These are phyloP conservation scores for Stenodera caucasica DNA, from an alignment of 2,888 invertebrate species.

Conservation along the genomic window DNA sequence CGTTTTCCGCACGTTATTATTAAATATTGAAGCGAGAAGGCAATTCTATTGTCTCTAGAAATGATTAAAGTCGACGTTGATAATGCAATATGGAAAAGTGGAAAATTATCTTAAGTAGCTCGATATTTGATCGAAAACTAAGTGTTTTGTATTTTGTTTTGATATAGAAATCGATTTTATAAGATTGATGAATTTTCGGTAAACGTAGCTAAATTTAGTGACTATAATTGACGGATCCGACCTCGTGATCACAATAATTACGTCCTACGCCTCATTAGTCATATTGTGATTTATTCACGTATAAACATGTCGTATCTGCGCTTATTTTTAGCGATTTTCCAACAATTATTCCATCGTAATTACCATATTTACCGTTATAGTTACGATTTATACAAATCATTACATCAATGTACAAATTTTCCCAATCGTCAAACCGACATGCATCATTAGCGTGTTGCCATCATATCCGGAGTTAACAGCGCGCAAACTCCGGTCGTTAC, in stretches of 20 bases:
- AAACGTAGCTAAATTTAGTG: no score
- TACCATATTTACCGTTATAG: background rate
- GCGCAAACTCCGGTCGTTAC: constrained; percentile 47
- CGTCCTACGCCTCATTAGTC: background rate
- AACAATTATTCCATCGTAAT: background rate
- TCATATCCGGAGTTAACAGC: constrained; percentile 45
- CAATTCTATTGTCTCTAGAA: background rate
- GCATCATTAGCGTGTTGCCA: constrained; percentile 45
- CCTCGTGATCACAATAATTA: background rate
- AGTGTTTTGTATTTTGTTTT: no score
- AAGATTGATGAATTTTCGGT: no score
- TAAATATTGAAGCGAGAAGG: constrained; percentile 1
- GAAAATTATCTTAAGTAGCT: no score
- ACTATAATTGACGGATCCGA: background rate
- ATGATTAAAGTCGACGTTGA: background rate
- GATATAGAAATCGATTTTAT: no score
- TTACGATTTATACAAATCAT: background rate
- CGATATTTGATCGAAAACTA: no score
- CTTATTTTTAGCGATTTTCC: background rate
- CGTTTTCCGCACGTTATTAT: background rate
- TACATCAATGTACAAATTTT: constrained; percentile 27
- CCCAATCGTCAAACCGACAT: constrained; percentile 37
- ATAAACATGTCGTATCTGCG: background rate
- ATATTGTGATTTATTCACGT: background rate
- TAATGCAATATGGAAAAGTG: background rate